A percentile compares a stretch with the other conserved stretches of the same genome.
These are phyloP conservation scores for Thripadectes ignobilis DNA, from an alignment of 2,797 vertebrate genomes.

Conservation along the genomic window DNA sequence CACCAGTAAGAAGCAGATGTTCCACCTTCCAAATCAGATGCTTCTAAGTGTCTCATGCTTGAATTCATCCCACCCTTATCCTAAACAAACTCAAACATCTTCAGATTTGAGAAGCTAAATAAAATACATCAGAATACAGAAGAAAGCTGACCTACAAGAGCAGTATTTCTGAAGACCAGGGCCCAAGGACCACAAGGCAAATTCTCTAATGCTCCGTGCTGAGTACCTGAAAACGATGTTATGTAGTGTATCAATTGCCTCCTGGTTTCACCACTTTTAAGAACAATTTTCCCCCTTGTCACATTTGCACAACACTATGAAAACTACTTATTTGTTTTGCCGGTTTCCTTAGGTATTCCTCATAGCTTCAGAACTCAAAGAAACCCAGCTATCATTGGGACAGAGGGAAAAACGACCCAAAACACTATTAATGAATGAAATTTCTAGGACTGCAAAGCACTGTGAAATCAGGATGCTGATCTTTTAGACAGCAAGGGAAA, in stretches of 20 bases:
- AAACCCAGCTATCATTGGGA: not conserved
- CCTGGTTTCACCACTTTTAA: not conserved
- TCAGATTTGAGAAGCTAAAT: not conserved
- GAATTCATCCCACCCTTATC: not conserved
- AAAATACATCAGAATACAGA: not conserved
- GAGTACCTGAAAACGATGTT: not conserved
- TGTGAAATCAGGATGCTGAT: not conserved
- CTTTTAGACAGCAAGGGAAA: not conserved
- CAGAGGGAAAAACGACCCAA: not conserved
- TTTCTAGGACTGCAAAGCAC: not conserved
- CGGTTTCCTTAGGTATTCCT: not conserved
- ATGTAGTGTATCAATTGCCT: accelerated
- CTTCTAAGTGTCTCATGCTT: not conserved
- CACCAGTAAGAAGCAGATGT: not conserved
- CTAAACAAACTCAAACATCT: not conserved
- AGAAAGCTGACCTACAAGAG: not conserved
- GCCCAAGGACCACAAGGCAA: not conserved
- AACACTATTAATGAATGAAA: not conserved
- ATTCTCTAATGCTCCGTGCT: not conserved
- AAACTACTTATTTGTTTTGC: not conserved
- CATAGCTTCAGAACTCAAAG: not conserved
- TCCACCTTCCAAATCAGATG: not conserved
- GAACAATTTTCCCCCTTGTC: not conserved
- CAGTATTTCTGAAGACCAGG: not conserved
- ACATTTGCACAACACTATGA: not conserved